A percentile compares a stretch with the other conserved stretches of the same genome.
These are phyloP conservation scores for Hirundichthys speculiger DNA, from an alignment of 2,113 vertebrate genomes.

Conservation along the genomic window DNA sequence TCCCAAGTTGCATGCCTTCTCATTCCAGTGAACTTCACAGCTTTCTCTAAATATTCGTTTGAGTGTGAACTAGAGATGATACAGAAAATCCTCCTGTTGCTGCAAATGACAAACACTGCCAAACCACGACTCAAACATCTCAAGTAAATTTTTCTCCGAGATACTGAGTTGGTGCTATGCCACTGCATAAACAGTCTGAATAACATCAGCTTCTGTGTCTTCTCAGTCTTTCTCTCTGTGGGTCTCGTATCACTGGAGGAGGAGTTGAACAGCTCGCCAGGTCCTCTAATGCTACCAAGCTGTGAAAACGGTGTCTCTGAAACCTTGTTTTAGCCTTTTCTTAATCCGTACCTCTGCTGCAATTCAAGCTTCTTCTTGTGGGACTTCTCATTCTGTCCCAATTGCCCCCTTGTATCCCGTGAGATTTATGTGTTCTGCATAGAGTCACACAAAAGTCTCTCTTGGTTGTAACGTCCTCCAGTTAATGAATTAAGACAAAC, in stretches of 20 bases:
- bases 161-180: slow-evolving; percentile 21
- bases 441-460: slow-evolving; percentile 1
- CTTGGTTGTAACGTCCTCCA: not conserved
- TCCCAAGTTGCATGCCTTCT: slow-evolving; percentile 39
- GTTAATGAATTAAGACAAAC: no score
- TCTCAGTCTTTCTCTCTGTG: slow-evolving; percentile 29
- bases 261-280: slow-evolving; percentile 29
- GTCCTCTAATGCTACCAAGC: slow-evolving; percentile 63
- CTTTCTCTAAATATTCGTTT: slow-evolving; percentile 15
- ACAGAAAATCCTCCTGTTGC: slow-evolving; percentile 9
- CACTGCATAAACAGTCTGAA: slow-evolving; percentile 27
- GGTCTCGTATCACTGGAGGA: not conserved
- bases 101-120: slow-evolving; percentile 20
- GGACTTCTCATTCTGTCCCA: slow-evolving; percentile 42
- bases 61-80: slow-evolving; percentile 21
- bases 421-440: slow-evolving; percentile 5
- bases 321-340: slow-evolving; percentile 67
- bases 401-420: slow-evolving; percentile 13
- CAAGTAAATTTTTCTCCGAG: slow-evolving; percentile 24
- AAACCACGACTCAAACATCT: slow-evolving; percentile 26
- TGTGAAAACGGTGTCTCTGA: slow-evolving; percentile 72
- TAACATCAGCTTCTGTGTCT: slow-evolving; percentile 35
- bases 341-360: slow-evolving; percentile 65
- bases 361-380: slow-evolving; percentile 54
- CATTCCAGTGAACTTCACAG: slow-evolving; percentile 21